Conservation (phyloP, 92 coral and sea anemone genomes). For the Palythoa grandis region DNA sequence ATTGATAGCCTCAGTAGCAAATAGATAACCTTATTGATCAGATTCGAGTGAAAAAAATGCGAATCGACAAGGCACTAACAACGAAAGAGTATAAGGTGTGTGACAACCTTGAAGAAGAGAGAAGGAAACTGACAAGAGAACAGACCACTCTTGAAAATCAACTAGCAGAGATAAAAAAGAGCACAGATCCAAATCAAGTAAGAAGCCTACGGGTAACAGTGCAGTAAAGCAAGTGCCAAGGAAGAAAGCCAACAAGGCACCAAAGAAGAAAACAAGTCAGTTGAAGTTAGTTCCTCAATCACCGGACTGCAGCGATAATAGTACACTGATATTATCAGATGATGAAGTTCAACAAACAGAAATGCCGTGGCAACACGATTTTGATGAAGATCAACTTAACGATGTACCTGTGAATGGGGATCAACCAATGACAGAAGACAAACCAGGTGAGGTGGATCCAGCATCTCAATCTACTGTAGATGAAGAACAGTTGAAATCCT, state of each 20-base stretch:
- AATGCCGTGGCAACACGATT: background rate
- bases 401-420: conserved; percentile 14
- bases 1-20: conserved; percentile 20
- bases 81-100: conserved; percentile 38
- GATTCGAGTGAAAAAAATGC: conserved; percentile 41
- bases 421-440: conserved; percentile 18
- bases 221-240: conserved; percentile 22
- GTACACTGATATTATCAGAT: conserved; percentile 40
- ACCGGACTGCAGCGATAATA: conserved; percentile 13
- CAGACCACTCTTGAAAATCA: conserved; percentile 40
- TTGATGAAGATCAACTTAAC: background rate
- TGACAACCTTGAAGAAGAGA: conserved; percentile 42
- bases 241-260: conserved; percentile 22
- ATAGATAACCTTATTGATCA: conserved; percentile 37
- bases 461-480: conserved; percentile 2
- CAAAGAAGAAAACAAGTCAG: conserved; percentile 37
- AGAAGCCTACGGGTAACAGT: background rate
- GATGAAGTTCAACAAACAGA: conserved; percentile 35
- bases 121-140: conserved; percentile 42
- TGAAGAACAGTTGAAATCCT: conserved; percentile 16
- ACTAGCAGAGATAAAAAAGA: conserved; percentile 33
- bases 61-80: conserved; percentile 36
- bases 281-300: conserved; percentile 36
- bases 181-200: background rate
- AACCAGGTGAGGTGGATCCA: conserved; percentile 10